Conservation (phyloP, 2,113 vertebrate genomes). For the Drymodes brunneopygia region DNA sequence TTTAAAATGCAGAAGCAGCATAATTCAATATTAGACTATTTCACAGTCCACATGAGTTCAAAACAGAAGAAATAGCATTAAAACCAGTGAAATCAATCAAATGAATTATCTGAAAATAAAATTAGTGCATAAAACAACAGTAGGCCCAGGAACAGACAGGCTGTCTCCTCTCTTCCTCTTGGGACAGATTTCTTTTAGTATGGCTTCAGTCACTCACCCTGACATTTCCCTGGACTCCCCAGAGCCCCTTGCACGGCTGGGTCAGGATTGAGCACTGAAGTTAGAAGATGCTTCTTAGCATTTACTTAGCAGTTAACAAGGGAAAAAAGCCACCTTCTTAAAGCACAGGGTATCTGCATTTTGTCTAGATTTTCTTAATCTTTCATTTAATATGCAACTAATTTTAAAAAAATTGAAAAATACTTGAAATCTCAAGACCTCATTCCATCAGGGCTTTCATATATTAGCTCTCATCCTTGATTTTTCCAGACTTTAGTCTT, state of each 20-base stretch:
- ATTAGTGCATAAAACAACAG: conserved; percentile 35
- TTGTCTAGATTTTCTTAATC: not conserved
- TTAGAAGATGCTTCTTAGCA: not conserved
- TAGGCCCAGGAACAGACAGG: conserved; percentile 15
- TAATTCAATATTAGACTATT: conserved; percentile 25
- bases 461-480: not conserved
- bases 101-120: conserved; percentile 38
- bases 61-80: conserved; percentile 47
- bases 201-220: conserved; percentile 21
- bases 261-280: not conserved
- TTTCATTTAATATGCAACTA: not conserved
- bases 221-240: not conserved
- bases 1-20: conserved; percentile 34
- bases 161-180: conserved; percentile 22
- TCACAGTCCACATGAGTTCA: not conserved
- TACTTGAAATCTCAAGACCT: not conserved
- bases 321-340: not conserved
- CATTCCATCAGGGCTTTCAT: not conserved
- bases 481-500: not conserved
- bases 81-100: conserved; percentile 53
- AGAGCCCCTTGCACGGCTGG: not conserved
- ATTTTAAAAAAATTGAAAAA: not conserved
- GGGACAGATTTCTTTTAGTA: conserved; percentile 10
- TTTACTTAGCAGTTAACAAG: not conserved
- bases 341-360: not conserved